Percentiles rank a stretch among this genome's conserved stretches.
These are phyloP conservation scores for Charaxes varanes DNA, from an alignment of 1,140 invertebrate genomes.

Conservation along the genomic window DNA sequence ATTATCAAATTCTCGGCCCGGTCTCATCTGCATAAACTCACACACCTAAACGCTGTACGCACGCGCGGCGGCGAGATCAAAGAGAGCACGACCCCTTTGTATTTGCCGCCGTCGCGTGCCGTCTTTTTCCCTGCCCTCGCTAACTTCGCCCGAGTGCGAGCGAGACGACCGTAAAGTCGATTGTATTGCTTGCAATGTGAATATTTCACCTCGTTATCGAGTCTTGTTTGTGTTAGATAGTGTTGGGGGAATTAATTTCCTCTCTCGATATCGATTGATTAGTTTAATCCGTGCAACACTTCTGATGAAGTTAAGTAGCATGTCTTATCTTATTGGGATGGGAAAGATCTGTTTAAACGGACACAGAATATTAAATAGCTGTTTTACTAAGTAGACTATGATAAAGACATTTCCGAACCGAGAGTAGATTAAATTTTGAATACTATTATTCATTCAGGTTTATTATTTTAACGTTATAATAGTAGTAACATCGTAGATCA, in stretches of 20 bases:
- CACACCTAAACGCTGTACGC: constrained; percentile 51
- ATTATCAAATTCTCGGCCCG: constrained; percentile 69
- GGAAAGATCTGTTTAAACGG: not conserved
- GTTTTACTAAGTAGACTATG: too few relatives aligned
- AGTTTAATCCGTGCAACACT: not conserved
- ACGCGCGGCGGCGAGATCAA: constrained; percentile 69
- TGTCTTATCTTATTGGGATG: not conserved
- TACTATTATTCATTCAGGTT: too few relatives aligned
- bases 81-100: constrained; percentile 68
- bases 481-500: too few relatives aligned
- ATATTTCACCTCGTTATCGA: constrained; percentile 74
- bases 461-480: too few relatives aligned
- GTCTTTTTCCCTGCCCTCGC: constrained; percentile 56
- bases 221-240: constrained; percentile 73
- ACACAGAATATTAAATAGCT: not conserved
- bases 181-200: constrained; percentile 67
- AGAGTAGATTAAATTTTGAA: too few relatives aligned
- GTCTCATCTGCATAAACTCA: constrained; percentile 69
- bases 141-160: constrained; percentile 36
- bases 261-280: constrained; percentile 50
- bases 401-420: too few relatives aligned
- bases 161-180: constrained; percentile 44
- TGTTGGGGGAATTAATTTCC: constrained; percentile 48
- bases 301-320: too few relatives aligned
- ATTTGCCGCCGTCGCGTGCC: constrained; percentile 60